These are phyloP conservation scores for Loxodonta africana DNA, from an alignment of 2,113 vertebrate species.

Conservation along the genomic window DNA sequence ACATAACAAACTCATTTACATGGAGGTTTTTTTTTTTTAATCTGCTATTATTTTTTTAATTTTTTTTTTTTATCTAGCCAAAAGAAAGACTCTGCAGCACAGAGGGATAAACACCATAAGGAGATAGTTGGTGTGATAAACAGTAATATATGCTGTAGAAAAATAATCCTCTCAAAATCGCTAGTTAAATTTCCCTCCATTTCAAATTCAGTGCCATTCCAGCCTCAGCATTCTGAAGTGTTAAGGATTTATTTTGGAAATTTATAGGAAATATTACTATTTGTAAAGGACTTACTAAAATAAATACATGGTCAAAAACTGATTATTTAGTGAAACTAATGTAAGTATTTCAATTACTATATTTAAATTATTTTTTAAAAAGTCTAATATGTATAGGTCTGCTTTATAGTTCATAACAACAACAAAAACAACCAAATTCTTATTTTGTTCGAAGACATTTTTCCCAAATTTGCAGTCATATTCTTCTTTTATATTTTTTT, in stretches of 20 bases:
- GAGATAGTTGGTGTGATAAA: not conserved
- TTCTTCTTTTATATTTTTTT: constrained; percentile 81
- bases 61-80: not conserved
- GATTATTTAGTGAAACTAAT: constrained; percentile 54
- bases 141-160: constrained; percentile 26
- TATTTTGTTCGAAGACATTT: constrained; percentile 40
- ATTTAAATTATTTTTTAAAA: constrained; percentile 37
- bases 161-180: constrained; percentile 47
- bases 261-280: constrained; percentile 68
- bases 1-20: not conserved
- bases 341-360: not conserved
- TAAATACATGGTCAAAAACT: constrained; percentile 73
- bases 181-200: constrained; percentile 40
- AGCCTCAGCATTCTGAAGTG: constrained; percentile 22
- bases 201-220: constrained; percentile 59
- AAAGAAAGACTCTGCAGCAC: not conserved
- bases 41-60: not conserved
- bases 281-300: constrained; percentile 73
- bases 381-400: not conserved
- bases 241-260: constrained; percentile 55
- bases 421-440: not conserved
- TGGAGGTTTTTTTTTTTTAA: not conserved
- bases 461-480: constrained; percentile 54
- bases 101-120: constrained; percentile 39
- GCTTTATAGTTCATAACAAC: constrained; percentile 31